Evolutionary conservation across 23 tunicate genomes (phyloP).

Genomic region (Aplidium turbinatum): DNA sequence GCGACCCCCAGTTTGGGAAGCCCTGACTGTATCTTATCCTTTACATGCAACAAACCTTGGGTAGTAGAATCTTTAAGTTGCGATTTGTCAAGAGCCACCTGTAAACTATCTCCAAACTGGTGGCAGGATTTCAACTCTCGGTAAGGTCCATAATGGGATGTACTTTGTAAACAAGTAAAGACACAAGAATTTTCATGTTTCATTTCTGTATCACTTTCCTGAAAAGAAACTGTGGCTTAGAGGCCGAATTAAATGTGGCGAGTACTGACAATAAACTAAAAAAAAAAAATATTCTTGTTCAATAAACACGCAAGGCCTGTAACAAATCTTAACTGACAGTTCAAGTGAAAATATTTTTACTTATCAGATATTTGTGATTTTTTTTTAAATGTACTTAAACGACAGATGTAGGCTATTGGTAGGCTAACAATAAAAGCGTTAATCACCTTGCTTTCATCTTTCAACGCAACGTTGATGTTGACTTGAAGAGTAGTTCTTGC

Average conservation of each 20-base stretch:
- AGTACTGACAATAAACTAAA: too few relatives aligned
- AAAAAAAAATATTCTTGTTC: too few relatives aligned
- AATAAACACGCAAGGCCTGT: too few relatives aligned
- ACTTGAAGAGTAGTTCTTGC: constrained; percentile 57
- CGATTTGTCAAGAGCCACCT: constrained; percentile 42
- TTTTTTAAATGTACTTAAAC: neutral
- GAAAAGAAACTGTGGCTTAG: too few relatives aligned
- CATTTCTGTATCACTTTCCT: neutral
- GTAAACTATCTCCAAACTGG: constrained; percentile 69
- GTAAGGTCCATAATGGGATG: constrained; percentile 42
- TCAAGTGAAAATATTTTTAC: too few relatives aligned
- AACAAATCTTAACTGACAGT: too few relatives aligned
- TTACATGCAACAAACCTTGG: too few relatives aligned
- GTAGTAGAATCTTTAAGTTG: neutral
- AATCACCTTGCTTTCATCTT: neutral
- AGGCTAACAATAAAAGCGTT: too few relatives aligned
- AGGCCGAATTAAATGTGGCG: too few relatives aligned
- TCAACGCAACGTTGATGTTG: constrained; percentile 31
- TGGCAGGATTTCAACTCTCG: constrained; percentile 48
- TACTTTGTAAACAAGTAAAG: constrained; percentile 55
- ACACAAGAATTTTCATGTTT: neutral
- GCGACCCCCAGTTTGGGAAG: too few relatives aligned
- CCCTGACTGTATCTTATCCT: too few relatives aligned
- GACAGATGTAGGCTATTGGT: neutral
- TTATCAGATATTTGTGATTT: too few relatives aligned